Base-by-base conservation (phyloP, 1,140 invertebrate species). In the Caenorhabditis tropicalis region DNA sequence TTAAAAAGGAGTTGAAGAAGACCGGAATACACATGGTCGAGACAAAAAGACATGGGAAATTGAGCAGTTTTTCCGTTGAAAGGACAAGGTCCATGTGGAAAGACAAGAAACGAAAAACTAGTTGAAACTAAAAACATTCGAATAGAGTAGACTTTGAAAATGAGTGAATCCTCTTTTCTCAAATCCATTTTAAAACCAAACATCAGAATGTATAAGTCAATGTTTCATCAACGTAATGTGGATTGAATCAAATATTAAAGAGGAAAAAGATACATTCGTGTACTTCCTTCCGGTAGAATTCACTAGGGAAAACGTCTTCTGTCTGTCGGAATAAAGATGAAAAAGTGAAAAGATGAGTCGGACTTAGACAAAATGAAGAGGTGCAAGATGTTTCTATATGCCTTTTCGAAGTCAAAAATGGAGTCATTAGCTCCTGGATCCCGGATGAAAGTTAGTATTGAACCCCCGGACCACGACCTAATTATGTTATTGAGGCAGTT, bases 41-140 rank as follows among this genome's bases (percentile, higher is more conserved):
- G n/a, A 58, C 53, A 58, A 58, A 58, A 58, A 58, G 29, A n/a
- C n/a, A n/a, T n/a, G 24, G 53, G 27, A 58, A 58, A 58, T 58
- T 58, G 53, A 58, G 21, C 21, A 10, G 53, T n/a, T 58, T 58
- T 58, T 27, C 53, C 21, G 53, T 58, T 27, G 27, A 58, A 58
- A 58, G 53, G 53, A 58, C 53, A 58, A 29, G 53, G 21, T 51
- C 49, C 49, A 46, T 46, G 43, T 12, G 49, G 19, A n/a, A 51
- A 51, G 49, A 51, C 19, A 51, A 51, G 49, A 51, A 16, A n/a
- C n/a, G n/a, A n/a, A n/a, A n/a, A n/a, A n/a, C n/a, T n/a, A 29
- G 53, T 58, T 58, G 53, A 58, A 58, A 58, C 53, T 58, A 58
- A 58, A 58, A 29, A 27, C 53, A 29, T 9, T 15, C 21, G 1